Evolutionary conservation across 30 jellyfish, hydroid and myxozoan genomes (phyloP).

Genomic region (Phacellophora camtschatica): DNA sequence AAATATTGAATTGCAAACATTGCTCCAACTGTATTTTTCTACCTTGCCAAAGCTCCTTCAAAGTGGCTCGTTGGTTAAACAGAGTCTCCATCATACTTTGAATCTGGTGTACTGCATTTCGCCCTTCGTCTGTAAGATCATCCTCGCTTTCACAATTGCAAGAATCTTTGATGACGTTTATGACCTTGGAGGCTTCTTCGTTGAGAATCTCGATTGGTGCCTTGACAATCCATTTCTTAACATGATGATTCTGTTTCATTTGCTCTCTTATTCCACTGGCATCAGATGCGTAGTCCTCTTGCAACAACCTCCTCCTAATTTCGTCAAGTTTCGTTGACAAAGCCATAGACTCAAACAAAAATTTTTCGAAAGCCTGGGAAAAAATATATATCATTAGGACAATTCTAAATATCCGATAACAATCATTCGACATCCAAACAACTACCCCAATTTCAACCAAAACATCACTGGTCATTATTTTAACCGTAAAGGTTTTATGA

Average conservation of each 20-base stretch:
- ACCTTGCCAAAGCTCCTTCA: conserved; percentile 86
- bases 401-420: too few relatives aligned
- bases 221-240: conserved; percentile 92
- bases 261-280: conserved; percentile 89
- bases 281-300: conserved; percentile 81
- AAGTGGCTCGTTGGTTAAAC: conserved; percentile 62
- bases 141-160: conserved; percentile 70
- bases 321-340: conserved; percentile 95
- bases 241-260: conserved; percentile 88
- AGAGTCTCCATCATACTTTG: conserved; percentile 85
- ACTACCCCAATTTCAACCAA: too few relatives aligned
- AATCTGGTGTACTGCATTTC: conserved; percentile 72
- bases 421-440: too few relatives aligned
- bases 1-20: conserved; percentile 80
- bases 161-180: conserved; percentile 66
- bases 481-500: too few relatives aligned
- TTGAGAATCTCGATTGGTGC: conserved; percentile 94
- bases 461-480: too few relatives aligned
- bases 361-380: conserved; percentile 91
- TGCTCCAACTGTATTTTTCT: conserved; percentile 84
- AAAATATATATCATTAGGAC: neutral
- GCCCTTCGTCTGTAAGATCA: conserved; percentile 79
- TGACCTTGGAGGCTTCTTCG: conserved; percentile 72
- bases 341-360: conserved; percentile 93
- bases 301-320: conserved; percentile 80